These are phyloP conservation scores for Hirudinaria manillensis DNA, from an alignment of 2,888 invertebrate genomes.

Conservation along the genomic window DNA sequence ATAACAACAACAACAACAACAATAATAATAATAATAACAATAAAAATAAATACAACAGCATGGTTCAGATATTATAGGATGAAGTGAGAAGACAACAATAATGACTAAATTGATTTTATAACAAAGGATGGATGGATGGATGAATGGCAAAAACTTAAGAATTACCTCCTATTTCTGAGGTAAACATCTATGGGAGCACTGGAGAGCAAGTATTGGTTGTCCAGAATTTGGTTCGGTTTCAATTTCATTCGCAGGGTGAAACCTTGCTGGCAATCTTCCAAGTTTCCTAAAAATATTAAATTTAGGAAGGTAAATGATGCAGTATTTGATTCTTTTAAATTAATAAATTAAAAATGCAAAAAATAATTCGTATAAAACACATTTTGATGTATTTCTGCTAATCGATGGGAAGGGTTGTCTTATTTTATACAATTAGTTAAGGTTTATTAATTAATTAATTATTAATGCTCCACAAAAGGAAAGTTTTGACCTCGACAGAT, in stretches of 20 bases:
- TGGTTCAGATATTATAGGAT: no score
- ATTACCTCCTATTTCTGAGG: slow-evolving; percentile 43
- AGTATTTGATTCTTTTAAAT: not conserved
- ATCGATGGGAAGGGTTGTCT: no score
- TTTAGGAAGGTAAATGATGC: not conserved
- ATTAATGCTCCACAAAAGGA: no score
- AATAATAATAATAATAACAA: not conserved
- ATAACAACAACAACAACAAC: not conserved
- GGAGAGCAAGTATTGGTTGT: slow-evolving; percentile 49
- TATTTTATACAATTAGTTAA: no score
- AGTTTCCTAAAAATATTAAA: slow-evolving; percentile 37
- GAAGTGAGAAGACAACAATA: no score
- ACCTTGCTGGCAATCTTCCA: slow-evolving; percentile 48
- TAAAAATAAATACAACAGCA: not conserved
- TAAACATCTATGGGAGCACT: slow-evolving; percentile 48
- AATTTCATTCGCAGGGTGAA: slow-evolving; percentile 46
- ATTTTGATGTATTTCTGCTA: no score
- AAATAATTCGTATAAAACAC: no score
- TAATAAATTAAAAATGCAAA: no score
- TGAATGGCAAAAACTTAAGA: not conserved
- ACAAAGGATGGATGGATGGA: no score
- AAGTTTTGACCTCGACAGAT: slow-evolving; percentile 46
- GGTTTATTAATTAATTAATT: no score
- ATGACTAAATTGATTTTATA: no score
- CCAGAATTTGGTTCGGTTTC: slow-evolving; percentile 43